Percentiles rank a stretch among this genome's conserved stretches.
phyloP scores from a whole-genome alignment of 2,113 vertebrate species.

The Butorides virescens region DNA sequence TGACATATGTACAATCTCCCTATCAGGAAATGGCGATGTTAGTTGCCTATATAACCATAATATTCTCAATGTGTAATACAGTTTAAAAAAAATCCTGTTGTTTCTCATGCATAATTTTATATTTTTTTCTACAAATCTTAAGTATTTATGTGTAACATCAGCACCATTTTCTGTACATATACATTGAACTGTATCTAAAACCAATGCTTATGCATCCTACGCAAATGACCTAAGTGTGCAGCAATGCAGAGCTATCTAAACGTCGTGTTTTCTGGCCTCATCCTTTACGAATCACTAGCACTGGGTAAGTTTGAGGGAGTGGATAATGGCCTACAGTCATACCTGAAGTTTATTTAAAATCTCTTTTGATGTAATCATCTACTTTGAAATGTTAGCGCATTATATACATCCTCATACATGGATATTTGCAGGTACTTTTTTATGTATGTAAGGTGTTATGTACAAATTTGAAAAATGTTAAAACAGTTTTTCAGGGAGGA shows the following conservation, averaged over 20 bases:
- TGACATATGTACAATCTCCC: accelerated
- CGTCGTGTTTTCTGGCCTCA: not conserved
- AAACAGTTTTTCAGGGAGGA: not conserved
- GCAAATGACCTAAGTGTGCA: not conserved
- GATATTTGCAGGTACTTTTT: not conserved
- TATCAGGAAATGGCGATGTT: not conserved
- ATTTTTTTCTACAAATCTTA: not conserved
- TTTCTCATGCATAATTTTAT: not conserved
- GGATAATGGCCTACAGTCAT: not conserved
- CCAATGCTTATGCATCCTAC: not conserved
- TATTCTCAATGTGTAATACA: not conserved
- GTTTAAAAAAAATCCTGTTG: not conserved
- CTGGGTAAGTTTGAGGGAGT: not conserved
- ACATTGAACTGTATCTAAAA: not conserved
- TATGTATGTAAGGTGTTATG: not conserved
- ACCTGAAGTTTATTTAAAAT: not conserved
- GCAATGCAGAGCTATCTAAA: not conserved
- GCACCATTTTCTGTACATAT: not conserved
- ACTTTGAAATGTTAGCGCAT: not conserved
- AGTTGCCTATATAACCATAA: not conserved
- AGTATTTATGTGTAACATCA: not conserved
- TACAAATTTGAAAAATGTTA: not conserved
- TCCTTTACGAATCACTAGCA: not conserved
- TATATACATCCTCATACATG: not conserved
- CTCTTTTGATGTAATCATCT: not conserved